These are phyloP conservation scores for Melopsittacus undulatus DNA, from an alignment of 2,797 vertebrate species.

Conservation along the genomic window DNA sequence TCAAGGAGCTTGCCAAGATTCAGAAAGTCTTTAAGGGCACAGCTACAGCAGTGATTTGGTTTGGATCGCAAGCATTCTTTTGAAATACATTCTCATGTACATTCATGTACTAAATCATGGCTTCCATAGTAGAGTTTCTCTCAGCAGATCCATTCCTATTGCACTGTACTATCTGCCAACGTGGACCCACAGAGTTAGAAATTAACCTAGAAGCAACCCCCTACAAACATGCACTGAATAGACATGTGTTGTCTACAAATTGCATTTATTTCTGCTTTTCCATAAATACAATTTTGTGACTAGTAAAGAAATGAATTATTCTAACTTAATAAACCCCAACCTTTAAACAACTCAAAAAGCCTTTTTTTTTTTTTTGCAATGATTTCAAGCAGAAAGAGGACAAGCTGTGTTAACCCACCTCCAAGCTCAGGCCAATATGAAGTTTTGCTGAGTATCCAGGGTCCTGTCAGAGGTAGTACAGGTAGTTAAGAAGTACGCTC, in stretches of 20 bases:
- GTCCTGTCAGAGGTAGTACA: background rate
- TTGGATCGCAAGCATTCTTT: background rate
- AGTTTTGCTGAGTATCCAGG: background rate
- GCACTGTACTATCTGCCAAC: background rate
- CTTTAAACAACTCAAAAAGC: background rate
- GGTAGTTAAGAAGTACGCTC: background rate
- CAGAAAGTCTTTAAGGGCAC: background rate
- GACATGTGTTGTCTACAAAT: background rate
- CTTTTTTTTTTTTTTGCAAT: background rate
- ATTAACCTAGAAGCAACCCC: background rate
- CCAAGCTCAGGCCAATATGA: background rate
- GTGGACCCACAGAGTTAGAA: background rate
- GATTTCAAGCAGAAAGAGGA: background rate
- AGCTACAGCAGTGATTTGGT: background rate
- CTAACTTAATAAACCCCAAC: background rate
- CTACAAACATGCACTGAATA: background rate
- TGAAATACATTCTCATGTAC: background rate
- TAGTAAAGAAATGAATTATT: background rate
- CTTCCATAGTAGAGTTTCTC: background rate
- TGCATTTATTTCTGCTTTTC: background rate
- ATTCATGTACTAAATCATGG: background rate
- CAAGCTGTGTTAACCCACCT: background rate
- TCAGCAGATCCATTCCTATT: background rate
- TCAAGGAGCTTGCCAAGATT: background rate
- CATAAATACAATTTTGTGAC: background rate